Conservation (phyloP, 2,888 invertebrate genomes). For the Aproaerema taeniolella region DNA sequence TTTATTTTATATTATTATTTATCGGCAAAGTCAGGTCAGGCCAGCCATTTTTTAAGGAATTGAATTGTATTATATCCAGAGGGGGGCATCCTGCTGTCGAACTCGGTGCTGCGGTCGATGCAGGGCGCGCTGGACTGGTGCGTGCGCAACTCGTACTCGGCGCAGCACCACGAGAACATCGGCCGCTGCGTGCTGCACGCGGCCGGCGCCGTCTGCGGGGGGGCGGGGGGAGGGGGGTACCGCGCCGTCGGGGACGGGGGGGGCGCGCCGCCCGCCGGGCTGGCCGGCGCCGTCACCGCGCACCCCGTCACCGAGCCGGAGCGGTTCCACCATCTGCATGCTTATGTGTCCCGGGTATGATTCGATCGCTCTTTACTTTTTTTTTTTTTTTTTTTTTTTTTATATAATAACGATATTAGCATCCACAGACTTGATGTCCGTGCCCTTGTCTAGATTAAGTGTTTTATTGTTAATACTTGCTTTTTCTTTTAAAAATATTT, state of each 20-base stretch:
- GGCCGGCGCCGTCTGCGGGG: conserved; percentile 79
- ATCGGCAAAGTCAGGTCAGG: too few species aligned
- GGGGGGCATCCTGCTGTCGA: conserved; percentile 92
- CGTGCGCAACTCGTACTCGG: conserved; percentile 89
- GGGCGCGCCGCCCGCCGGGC: conserved; percentile 20
- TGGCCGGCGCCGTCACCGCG: conserved; percentile 78
- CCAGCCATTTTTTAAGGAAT: too few species aligned
- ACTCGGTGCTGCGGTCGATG: conserved; percentile 88
- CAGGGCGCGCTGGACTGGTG: conserved; percentile 92
- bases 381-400: not conserved
- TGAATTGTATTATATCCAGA: conserved; percentile 81
- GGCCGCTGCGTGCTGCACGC: conserved; percentile 91
- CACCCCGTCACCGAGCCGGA: conserved; percentile 80
- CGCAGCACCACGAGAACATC: conserved; percentile 89
- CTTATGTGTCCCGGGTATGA: conserved; percentile 81
- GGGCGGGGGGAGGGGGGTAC: conserved; percentile 62
- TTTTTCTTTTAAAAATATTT: too few species aligned
- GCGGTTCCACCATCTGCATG: conserved; percentile 83
- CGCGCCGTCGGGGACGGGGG: conserved; percentile 22
- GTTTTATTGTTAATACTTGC: too few species aligned
- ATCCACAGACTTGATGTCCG: too few species aligned
- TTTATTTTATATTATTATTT: too few species aligned
- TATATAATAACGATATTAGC: too few species aligned
- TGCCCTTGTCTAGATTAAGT: too few species aligned
- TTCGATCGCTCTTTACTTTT: not conserved